Evolutionary conservation across 2,113 vertebrate species (phyloP), one percentile per base, ranked within the genome.

Genomic region (Ceyx margarethae): DNA sequence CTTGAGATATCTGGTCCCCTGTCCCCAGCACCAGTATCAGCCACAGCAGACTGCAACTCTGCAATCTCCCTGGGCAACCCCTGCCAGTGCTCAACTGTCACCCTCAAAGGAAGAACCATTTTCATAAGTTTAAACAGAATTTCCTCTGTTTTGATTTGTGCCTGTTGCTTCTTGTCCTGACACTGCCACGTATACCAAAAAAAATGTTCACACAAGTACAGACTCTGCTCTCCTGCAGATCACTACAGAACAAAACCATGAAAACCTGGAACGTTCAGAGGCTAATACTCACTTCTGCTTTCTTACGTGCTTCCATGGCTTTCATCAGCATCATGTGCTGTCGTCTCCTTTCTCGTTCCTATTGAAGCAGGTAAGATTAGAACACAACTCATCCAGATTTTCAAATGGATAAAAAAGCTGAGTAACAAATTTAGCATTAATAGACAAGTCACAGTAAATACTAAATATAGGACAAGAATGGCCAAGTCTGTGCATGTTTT

Each of bases 311-410:
- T 85, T 99, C 99, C 96, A 99, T 98, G 75, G 98, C 98, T 97
- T 99, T 99, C 98, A 99, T 98, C 77, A 99, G 98, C 98, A 99
- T 98, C 98, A 98, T 98, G 81, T 99, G 99, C 86, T 99, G 99
- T 72, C 98, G 97, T 61, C 98, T 98, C 94, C 99, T 97, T 94
- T 99, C 99, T 88, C 98, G 98, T 86, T 99, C 99, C 99, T 99
- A 97, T 89, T 94, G 97, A 92, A 97, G 86, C 93, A 98, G 75
- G 98, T 82, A 97, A 91, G 93, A 91, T 95, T 97, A 97, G 97
- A 97, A 97, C 82, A 90, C 87, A 93, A 94, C 93, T 96, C 95
- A 94, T 85, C 48, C 65, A 73, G 31, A 74, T 78, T 75, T 87
- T 91, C 33, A 23, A 56, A 87, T 42, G 61, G 81, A 48, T 93